Evolutionary conservation across 2,113 vertebrate genomes (phyloP), one percentile per base, ranked within the genome.

Genomic region (Nansenia antarctica): DNA sequence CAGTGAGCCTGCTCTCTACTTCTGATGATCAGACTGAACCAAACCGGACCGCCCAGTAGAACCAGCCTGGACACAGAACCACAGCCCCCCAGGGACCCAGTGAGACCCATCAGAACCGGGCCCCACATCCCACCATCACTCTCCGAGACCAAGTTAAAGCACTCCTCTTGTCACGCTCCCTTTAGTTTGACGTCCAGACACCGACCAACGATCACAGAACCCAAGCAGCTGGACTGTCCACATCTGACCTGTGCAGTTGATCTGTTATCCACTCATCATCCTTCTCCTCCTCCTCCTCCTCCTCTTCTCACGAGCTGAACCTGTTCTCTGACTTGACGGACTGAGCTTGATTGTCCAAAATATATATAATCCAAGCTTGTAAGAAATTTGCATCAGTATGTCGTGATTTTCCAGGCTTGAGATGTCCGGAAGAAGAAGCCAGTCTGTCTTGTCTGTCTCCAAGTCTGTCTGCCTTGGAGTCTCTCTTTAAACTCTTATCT

Each of bases 1-100:
- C 88, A 98, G 97, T 1, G 96, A 98, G 77, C 96, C 95, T 0
- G 98, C 98, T 2, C 96, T 99, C 18, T 98, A 98, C 71, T 99
- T 99, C 88, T 99, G 93, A 96, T 99, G 93, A 96, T 52, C 71
- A 1, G 1, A 53, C 58, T 62, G 29, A 62, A 73, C 68, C 57
- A 61, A 57, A 68, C 67, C 22, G 69, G 69, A 82, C 84, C 80
- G 74, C 39, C 37, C 81, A 66, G 74, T 72, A 87, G 77, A 76
- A 78, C 74, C 78, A 79, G 75, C 69, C 63, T 35, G 34, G 24
- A 54, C 8, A 42, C 72, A 52, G 62, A 76, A 78, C 70, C 77
- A 49, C 45, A 49, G 20, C 45, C 45, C 45, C 45, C 45, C 54
- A 35, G 0, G 65, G 55, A 61, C 55, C 34, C 76, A 20, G 53